Conservation (phyloP, 2,797 vertebrate species). For the Danio kyathit region DNA sequence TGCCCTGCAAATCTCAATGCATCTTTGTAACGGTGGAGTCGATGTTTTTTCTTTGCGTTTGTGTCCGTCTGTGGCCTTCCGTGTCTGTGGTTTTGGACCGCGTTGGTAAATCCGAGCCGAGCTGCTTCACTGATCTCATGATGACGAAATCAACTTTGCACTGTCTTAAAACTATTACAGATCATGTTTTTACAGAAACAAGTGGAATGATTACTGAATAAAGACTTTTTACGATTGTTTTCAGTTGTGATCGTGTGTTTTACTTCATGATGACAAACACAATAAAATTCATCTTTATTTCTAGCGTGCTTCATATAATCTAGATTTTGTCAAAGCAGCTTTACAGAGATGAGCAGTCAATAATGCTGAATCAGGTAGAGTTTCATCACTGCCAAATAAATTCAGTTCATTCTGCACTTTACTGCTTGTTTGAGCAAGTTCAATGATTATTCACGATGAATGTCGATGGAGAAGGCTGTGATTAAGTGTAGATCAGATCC, state of each 20-base stretch:
- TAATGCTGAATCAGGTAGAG: too few species aligned
- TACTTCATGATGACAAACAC: background rate
- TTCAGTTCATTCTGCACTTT: too few species aligned
- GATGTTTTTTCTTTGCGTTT: conserved; percentile 11
- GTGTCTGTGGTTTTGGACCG: conserved; percentile 41
- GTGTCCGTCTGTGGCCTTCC: conserved; percentile 59
- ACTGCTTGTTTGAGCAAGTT: too few species aligned
- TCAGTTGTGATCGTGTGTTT: conserved; percentile 53
- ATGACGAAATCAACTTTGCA: conserved; percentile 50
- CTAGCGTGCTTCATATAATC: too few species aligned
- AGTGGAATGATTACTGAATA: conserved; percentile 54
- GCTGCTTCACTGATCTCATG: conserved; percentile 27
- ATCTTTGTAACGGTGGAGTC: conserved; percentile 32
- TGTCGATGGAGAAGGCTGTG: too few species aligned
- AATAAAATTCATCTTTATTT: too few species aligned
- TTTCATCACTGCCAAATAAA: too few species aligned
- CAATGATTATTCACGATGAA: too few species aligned
- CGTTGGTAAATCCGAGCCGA: conserved; percentile 46
- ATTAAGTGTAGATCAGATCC: too few species aligned
- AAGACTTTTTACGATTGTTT: conserved; percentile 59
- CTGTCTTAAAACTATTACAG: conserved; percentile 42
- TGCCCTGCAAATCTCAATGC: conserved; percentile 52
- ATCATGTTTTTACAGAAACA: conserved; percentile 42
- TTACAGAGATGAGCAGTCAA: too few species aligned
- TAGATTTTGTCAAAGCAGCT: too few species aligned